These are phyloP conservation scores for Labeo calbasu DNA, from an alignment of 2,797 vertebrate genomes.

Conservation along the genomic window DNA sequence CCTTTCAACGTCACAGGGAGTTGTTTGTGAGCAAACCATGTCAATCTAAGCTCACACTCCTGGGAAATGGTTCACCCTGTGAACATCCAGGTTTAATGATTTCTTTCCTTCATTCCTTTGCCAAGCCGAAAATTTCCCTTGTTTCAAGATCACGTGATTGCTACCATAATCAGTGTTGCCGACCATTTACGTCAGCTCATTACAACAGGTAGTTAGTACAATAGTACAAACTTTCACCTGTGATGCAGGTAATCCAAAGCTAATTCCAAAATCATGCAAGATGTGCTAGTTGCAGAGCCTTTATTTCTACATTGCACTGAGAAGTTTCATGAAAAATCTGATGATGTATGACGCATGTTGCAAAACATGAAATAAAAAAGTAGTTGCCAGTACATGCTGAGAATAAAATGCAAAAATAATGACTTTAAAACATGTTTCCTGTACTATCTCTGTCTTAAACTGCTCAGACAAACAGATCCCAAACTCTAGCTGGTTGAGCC, in stretches of 20 bases:
- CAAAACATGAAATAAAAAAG: neutral
- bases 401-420: neutral
- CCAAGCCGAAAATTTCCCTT: slow-evolving; percentile 3
- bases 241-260: neutral
- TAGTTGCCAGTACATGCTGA: neutral
- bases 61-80: neutral
- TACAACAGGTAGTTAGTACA: neutral
- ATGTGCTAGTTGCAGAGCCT: neutral
- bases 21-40: neutral
- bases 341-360: neutral
- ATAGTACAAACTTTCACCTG: neutral
- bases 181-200: neutral
- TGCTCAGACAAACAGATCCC: neutral
- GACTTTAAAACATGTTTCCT: neutral
- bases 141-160: neutral
- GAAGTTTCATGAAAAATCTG: neutral
- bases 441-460: neutral
- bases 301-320: neutral
- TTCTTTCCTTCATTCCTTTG: slow-evolving; percentile 29
- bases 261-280: slow-evolving; percentile 32
- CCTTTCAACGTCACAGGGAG: slow-evolving; percentile 28
- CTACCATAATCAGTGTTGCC: neutral
- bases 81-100: neutral
- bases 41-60: neutral
- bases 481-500: neutral